Percentiles rank a stretch among this genome's conserved stretches.
Evolutionary conservation across 2,888 invertebrate species (phyloP).

Genomic region (Cheilosia vernalis): DNA sequence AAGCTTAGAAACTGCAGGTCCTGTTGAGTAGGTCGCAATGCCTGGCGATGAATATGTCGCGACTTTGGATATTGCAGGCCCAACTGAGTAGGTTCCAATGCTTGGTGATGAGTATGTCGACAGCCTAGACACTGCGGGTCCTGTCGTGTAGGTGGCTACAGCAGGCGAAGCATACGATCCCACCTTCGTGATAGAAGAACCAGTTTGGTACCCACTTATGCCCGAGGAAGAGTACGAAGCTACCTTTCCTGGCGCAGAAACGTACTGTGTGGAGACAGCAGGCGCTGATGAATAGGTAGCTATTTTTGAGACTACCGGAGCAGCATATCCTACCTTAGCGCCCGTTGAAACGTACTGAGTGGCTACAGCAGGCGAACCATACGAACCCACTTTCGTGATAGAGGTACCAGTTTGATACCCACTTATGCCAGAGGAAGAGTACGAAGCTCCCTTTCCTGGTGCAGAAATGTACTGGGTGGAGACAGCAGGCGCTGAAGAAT

Average conservation of each 20-base stretch:
- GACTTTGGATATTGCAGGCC: slow-evolving; percentile 74
- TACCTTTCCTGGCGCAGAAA: slow-evolving; percentile 77
- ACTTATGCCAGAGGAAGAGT: slow-evolving; percentile 25
- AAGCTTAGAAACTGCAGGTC: slow-evolving; percentile 74
- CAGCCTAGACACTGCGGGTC: slow-evolving; percentile 73
- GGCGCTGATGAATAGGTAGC: slow-evolving; percentile 72
- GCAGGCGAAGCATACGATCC: slow-evolving; percentile 72
- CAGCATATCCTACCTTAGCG: slow-evolving; percentile 44
- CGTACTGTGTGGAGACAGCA: slow-evolving; percentile 78
- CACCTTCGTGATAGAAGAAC: slow-evolving; percentile 69
- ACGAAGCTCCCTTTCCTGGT: slow-evolving; percentile 72
- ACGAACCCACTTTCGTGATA: slow-evolving; percentile 66
- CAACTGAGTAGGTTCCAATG: slow-evolving; percentile 38
- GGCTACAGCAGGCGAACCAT: slow-evolving; percentile 68
- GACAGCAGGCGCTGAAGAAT: slow-evolving; percentile 73
- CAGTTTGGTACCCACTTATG: slow-evolving; percentile 66
- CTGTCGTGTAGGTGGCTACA: slow-evolving; percentile 72
- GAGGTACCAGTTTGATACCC: slow-evolving; percentile 74
- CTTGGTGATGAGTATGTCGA: slow-evolving; percentile 70
- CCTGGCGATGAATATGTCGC: slow-evolving; percentile 69
- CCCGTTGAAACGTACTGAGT: slow-evolving; percentile 60
- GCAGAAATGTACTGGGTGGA: slow-evolving; percentile 79
- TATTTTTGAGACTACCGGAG: slow-evolving; percentile 71
- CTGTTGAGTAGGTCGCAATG: slow-evolving; percentile 39
- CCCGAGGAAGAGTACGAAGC: slow-evolving; percentile 52